phyloP scores from a whole-genome alignment of 2,888 invertebrate species.

The Trissonchulus sp. region DNA sequence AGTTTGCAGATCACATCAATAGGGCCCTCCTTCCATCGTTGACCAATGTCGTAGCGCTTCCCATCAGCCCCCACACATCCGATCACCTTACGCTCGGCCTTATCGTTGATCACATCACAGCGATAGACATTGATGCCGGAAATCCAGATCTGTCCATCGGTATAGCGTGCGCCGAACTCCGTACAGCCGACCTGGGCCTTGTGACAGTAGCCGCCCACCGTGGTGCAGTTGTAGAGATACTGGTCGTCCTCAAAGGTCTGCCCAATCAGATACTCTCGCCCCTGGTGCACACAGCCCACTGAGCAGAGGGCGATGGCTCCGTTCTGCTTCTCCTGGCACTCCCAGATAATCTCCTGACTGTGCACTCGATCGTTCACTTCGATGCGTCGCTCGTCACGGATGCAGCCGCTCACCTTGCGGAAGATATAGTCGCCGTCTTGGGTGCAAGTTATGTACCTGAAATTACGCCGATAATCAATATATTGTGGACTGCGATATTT shows the following conservation, averaged over 20 bases:
- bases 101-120: background rate
- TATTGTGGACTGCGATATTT: too few relatives aligned
- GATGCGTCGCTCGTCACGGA: slow-evolving; percentile 41
- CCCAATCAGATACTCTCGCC: slow-evolving; percentile 41
- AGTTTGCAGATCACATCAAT: background rate
- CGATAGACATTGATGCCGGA: background rate
- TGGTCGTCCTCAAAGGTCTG: slow-evolving; percentile 32
- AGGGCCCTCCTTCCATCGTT: background rate
- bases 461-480: too few relatives aligned
- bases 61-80: background rate
- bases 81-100: background rate
- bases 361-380: slow-evolving; percentile 35
- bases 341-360: slow-evolving; percentile 35
- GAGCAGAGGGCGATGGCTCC: slow-evolving; percentile 45
- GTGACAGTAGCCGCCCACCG: slow-evolving; percentile 22
- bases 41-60: background rate
- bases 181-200: slow-evolving; percentile 10
- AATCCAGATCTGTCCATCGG: background rate
- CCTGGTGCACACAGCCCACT: slow-evolving; percentile 45
- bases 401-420: slow-evolving; percentile 41
- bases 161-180: background rate
- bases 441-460: slow-evolving; percentile 33
- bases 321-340: slow-evolving; percentile 43
- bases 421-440: slow-evolving; percentile 42
- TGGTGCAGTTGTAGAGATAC: slow-evolving; percentile 14